These are phyloP conservation scores for Encarsia formosa DNA, from an alignment of 2,888 invertebrate genomes.

Conservation along the genomic window DNA sequence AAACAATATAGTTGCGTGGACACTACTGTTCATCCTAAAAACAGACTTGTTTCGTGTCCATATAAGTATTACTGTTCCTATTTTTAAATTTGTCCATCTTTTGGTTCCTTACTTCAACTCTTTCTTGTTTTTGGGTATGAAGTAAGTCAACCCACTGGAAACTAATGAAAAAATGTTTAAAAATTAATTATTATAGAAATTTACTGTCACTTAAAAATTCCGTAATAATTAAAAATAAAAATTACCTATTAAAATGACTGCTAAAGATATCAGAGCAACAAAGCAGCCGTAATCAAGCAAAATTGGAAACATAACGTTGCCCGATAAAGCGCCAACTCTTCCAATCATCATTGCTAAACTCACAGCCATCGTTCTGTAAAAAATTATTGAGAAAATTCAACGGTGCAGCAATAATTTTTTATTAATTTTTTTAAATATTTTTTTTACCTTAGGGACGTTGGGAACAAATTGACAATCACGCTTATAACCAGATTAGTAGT, in stretches of 20 bases:
- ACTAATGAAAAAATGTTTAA: too few relatives aligned
- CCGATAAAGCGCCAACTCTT: slow-evolving; percentile 45
- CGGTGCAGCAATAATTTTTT: not conserved
- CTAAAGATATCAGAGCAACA: slow-evolving; percentile 35
- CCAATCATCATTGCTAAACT: slow-evolving; percentile 46
- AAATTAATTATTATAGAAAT: too few relatives aligned
- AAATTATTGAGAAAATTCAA: not conserved
- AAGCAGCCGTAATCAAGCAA: slow-evolving; percentile 41
- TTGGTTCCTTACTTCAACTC: too few relatives aligned
- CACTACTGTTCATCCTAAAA: too few relatives aligned
- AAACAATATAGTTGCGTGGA: too few relatives aligned
- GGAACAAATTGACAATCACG: slow-evolving; percentile 63
- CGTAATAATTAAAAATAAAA: too few relatives aligned
- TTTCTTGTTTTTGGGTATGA: too few relatives aligned
- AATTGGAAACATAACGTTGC: slow-evolving; percentile 46
- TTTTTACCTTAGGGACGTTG: slow-evolving; percentile 61
- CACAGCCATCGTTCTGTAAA: slow-evolving; percentile 47
- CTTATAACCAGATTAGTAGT: slow-evolving; percentile 55
- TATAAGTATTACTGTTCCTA: too few relatives aligned
- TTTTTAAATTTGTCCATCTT: too few relatives aligned
- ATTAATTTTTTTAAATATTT: not conserved
- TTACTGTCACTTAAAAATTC: too few relatives aligned
- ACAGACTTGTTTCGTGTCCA: too few relatives aligned
- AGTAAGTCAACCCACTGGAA: too few relatives aligned
- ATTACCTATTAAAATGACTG: slow-evolving; percentile 37